phyloP scores from a whole-genome alignment of 2,888 invertebrate genomes.

The Ochropleura plecta region DNA sequence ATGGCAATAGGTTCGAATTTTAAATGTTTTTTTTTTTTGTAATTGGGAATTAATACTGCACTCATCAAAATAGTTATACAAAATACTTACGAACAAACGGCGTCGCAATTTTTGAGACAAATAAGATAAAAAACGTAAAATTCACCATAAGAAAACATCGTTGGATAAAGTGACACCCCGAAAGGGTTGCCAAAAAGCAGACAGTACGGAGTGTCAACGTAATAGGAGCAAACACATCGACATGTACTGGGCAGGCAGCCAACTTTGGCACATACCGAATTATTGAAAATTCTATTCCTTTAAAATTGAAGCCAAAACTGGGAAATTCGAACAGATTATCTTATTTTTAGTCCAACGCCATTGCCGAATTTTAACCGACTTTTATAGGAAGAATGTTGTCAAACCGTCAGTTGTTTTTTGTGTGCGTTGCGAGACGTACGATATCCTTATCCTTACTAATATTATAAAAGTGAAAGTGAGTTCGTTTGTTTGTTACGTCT shows the following conservation, averaged over 20 bases:
- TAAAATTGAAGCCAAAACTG: conserved; percentile 34
- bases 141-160: conserved; percentile 25
- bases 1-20: no score
- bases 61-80: background rate
- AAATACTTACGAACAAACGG: background rate
- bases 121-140: background rate
- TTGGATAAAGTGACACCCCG: conserved; percentile 22
- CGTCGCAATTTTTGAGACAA: conserved; percentile 1
- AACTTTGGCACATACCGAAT: conserved; percentile 23
- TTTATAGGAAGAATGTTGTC: no score
- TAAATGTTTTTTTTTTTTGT: no score
- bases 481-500: no score
- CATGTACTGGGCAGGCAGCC: conserved; percentile 35
- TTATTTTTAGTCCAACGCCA: background rate
- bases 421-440: no score
- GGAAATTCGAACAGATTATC: conserved; percentile 18
- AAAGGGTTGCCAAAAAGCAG: conserved; percentile 34
- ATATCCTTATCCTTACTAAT: no score
- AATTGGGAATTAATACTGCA: background rate
- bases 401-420: no score
- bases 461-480: no score
- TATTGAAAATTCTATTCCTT: conserved; percentile 38
- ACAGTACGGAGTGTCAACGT: conserved; percentile 25
- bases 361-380: no score
- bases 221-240: conserved; percentile 48